Conservation (phyloP, 2,888 invertebrate species). For the Himalopsyche tibetana region DNA sequence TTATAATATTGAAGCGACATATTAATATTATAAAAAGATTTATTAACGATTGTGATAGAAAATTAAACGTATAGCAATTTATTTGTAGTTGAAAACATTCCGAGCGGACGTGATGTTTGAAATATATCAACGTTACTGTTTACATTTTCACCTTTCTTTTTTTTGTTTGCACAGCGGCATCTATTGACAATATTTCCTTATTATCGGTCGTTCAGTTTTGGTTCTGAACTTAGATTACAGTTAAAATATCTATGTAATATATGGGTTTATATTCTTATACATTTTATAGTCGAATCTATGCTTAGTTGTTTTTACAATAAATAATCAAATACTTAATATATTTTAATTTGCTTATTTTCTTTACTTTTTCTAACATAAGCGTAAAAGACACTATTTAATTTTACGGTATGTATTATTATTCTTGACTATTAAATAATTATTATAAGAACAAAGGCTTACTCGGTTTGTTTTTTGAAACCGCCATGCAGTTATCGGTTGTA, state of each 20-base stretch:
- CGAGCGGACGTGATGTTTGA: background rate
- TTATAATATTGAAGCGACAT: background rate
- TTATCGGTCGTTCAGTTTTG: background rate
- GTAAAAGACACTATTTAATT: too few relatives aligned
- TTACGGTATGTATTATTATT: background rate
- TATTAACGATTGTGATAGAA: slow-evolving; percentile 20
- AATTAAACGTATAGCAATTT: slow-evolving; percentile 1
- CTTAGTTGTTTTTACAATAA: too few relatives aligned
- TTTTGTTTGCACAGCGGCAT: background rate
- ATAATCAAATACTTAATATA: too few relatives aligned
- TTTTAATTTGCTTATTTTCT: too few relatives aligned
- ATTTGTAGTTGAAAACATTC: slow-evolving; percentile 21
- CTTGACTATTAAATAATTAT: background rate
- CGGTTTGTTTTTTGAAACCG: too few relatives aligned
- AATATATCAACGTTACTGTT: background rate
- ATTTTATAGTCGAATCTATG: too few relatives aligned
- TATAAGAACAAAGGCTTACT: too few relatives aligned
- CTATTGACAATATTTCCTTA: background rate
- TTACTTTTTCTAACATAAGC: too few relatives aligned
- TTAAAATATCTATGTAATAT: too few relatives aligned
- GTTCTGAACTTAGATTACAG: background rate
- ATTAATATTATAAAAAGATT: background rate
- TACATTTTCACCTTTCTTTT: background rate
- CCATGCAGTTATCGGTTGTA: too few relatives aligned
- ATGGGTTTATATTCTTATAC: too few relatives aligned